phyloP scores from a whole-genome alignment of 2,797 vertebrate species.

The Sebastes itinus region DNA sequence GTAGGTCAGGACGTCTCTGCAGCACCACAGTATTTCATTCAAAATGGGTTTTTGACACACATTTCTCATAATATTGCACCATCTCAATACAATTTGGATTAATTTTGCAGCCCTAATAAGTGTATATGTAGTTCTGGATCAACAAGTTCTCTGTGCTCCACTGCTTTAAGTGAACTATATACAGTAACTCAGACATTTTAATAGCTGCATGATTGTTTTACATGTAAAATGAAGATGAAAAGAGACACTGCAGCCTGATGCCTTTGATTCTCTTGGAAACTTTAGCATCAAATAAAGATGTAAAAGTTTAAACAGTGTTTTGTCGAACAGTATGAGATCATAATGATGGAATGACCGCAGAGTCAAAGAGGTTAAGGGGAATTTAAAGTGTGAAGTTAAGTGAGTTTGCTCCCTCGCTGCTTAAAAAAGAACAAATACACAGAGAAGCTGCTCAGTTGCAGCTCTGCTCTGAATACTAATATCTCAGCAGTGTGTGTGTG shows the following conservation, averaged over 20 bases:
- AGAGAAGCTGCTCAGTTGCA: conserved; percentile 42
- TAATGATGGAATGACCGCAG: background rate
- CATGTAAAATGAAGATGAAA: background rate
- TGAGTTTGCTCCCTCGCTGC: background rate
- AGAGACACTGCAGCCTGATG: background rate
- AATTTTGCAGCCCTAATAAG: too few species aligned
- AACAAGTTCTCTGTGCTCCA: background rate
- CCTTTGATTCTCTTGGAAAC: background rate
- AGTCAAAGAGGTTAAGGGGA: conserved; percentile 22
- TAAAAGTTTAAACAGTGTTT: background rate
- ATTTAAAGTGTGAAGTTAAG: conserved; percentile 7
- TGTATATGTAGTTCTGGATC: background rate
- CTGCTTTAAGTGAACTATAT: background rate
- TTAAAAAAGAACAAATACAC: conserved; percentile 25
- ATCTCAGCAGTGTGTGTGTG: conserved; percentile 22
- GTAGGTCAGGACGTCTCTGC: too few species aligned
- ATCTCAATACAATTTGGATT: too few species aligned
- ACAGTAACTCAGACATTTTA: background rate
- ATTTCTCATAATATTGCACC: too few species aligned
- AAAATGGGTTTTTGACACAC: too few species aligned
- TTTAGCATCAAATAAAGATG: background rate
- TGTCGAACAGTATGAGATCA: background rate
- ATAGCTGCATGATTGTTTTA: background rate
- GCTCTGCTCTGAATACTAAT: conserved; percentile 50
- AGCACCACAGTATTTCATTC: too few species aligned